phyloP scores from a whole-genome alignment of 2,888 invertebrate genomes.

The Caenorhabditis sp. region DNA sequence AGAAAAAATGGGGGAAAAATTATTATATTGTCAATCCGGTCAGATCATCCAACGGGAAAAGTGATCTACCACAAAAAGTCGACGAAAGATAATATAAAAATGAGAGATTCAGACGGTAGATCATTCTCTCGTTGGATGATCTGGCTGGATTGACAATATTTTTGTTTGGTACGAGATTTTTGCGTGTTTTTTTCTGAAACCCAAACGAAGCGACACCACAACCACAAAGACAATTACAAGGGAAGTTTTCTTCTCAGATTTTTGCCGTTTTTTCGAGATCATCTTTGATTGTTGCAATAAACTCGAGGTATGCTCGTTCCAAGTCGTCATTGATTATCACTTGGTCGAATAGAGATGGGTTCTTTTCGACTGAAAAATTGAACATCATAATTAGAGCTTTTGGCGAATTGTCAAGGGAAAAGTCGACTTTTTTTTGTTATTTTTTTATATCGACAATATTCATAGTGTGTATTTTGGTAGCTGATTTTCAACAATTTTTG shows the following conservation, averaged over 20 bases:
- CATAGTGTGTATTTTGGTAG: too few relatives aligned
- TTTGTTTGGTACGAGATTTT: conserved; percentile 1
- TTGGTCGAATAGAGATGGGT: conserved; percentile 83
- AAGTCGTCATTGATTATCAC: conserved; percentile 84
- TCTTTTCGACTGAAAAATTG: conserved; percentile 66
- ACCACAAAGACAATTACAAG: not conserved
- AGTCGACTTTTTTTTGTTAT: too few relatives aligned
- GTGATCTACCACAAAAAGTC: too few relatives aligned
- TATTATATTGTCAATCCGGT: too few relatives aligned
- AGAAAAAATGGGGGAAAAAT: conserved; percentile 1
- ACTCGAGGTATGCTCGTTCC: conserved; percentile 81
- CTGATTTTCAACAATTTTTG: too few relatives aligned
- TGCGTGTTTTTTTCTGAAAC: not conserved
- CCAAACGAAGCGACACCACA: not conserved
- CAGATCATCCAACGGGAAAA: too few relatives aligned
- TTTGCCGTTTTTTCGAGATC: conserved; percentile 53
- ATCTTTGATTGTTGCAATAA: conserved; percentile 57
- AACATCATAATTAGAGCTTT: not conserved
- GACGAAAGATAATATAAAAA: too few relatives aligned
- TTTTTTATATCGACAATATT: too few relatives aligned
- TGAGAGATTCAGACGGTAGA: too few relatives aligned
- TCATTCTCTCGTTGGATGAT: too few relatives aligned
- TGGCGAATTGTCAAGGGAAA: too few relatives aligned
- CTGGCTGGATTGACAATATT: too few relatives aligned
- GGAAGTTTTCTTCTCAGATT: not conserved